These are phyloP conservation scores for Tapirus indicus DNA, from an alignment of 2,797 vertebrate species.

Conservation along the genomic window DNA sequence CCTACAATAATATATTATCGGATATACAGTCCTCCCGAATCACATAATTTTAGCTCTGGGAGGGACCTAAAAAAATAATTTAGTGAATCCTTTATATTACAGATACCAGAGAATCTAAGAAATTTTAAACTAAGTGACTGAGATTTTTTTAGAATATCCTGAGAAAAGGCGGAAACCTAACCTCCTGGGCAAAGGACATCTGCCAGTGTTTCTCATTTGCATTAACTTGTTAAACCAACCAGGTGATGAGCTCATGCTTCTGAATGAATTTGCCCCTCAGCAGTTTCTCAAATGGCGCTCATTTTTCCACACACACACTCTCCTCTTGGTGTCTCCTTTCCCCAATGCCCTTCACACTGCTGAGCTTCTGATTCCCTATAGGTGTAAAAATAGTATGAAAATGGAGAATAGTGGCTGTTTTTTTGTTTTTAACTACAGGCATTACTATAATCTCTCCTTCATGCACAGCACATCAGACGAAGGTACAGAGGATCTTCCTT, in stretches of 20 bases:
- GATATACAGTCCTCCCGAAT: background rate
- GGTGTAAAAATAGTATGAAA: background rate
- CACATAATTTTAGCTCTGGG: background rate
- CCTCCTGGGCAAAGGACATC: background rate
- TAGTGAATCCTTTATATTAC: background rate
- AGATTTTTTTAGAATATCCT: background rate
- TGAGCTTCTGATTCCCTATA: background rate
- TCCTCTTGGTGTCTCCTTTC: background rate
- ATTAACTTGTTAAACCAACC: background rate
- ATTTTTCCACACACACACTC: background rate
- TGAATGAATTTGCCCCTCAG: background rate
- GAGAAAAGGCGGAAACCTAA: background rate
- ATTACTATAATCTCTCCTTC: background rate
- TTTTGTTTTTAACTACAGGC: background rate
- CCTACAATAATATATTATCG: background rate
- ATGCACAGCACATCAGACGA: background rate
- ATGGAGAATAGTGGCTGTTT: background rate
- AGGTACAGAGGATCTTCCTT: background rate
- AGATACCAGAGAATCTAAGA: constrained; percentile 37
- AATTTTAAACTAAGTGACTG: constrained; percentile 14
- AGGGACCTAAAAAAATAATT: background rate
- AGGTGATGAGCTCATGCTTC: background rate
- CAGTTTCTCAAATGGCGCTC: background rate
- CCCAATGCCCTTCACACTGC: background rate
- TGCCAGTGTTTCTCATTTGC: background rate